Conservation (phyloP, 2,113 vertebrate species). For the Trinectes maculatus region DNA sequence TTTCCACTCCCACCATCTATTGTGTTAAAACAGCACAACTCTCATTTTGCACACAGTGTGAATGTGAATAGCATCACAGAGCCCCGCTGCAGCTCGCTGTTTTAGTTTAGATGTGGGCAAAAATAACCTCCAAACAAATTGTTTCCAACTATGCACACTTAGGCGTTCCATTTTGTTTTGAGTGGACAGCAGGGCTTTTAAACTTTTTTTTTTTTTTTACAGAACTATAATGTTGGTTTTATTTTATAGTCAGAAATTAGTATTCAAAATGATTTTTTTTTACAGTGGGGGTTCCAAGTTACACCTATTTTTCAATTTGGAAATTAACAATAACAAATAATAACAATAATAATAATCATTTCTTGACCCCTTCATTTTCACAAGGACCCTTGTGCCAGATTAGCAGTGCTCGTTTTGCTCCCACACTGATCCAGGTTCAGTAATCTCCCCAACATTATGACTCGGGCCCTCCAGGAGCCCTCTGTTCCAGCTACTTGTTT, state of each 20-base stretch:
- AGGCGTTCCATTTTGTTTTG: too few species aligned
- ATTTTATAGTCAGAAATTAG: neutral
- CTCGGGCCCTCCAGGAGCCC: conserved; percentile 72
- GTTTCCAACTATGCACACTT: conserved; percentile 45
- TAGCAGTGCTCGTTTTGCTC: conserved; percentile 65
- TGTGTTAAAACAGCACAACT: conserved; percentile 73
- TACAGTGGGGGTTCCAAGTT: too few species aligned
- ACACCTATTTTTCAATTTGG: conserved; percentile 21
- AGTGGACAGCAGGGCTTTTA: conserved; percentile 2
- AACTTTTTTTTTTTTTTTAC: neutral
- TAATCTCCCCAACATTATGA: conserved; percentile 79
- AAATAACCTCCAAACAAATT: conserved; percentile 59
- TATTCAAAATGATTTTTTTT: neutral
- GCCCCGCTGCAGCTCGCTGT: conserved; percentile 59
- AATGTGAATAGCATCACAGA: conserved; percentile 71
- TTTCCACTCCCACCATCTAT: conserved; percentile 61
- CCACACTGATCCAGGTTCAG: conserved; percentile 71
- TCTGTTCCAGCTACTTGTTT: conserved; percentile 80
- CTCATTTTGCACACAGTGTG: conserved; percentile 74
- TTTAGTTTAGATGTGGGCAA: conserved; percentile 65
- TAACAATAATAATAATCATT: neutral
- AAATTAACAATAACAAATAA: conserved; percentile 42
- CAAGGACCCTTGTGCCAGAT: conserved; percentile 75
- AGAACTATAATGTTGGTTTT: neutral
- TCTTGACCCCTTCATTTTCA: conserved; percentile 64